phyloP scores from a whole-genome alignment of 2,113 vertebrate species.

The Potamarius usumacintae region DNA sequence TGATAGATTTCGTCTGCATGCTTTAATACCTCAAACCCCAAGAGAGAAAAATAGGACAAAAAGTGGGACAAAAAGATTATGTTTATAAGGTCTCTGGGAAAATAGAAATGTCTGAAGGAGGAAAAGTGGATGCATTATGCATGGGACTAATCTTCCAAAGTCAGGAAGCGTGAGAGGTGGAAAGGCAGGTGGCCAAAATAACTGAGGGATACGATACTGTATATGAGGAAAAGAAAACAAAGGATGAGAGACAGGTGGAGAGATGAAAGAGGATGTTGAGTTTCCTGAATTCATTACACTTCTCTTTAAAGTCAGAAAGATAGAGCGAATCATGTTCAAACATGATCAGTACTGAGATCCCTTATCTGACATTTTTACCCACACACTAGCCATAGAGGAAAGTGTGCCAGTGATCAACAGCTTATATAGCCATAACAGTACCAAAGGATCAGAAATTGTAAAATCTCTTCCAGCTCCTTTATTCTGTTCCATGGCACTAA shows the following conservation, averaged over 20 bases:
- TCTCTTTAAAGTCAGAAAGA: neutral
- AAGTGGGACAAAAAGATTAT: neutral
- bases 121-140: neutral
- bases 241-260: neutral
- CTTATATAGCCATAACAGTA: neutral
- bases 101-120: neutral
- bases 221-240: neutral
- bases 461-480: too few relatives aligned
- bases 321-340: neutral
- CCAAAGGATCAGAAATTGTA: neutral
- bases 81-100: neutral
- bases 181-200: slow-evolving; percentile 4
- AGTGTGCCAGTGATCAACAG: neutral
- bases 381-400: neutral
- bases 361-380: neutral
- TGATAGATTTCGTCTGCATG: neutral
- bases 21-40: neutral
- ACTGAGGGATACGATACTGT: neutral
- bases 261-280: slow-evolving; percentile 25
- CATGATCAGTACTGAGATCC: neutral
- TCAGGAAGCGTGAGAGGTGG: neutral
- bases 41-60: neutral
- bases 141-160: neutral
- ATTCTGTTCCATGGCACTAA: neutral
- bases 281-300: slow-evolving; percentile 10